phyloP scores from a whole-genome alignment of 2,113 vertebrate genomes.

The Bungarus multicinctus region DNA sequence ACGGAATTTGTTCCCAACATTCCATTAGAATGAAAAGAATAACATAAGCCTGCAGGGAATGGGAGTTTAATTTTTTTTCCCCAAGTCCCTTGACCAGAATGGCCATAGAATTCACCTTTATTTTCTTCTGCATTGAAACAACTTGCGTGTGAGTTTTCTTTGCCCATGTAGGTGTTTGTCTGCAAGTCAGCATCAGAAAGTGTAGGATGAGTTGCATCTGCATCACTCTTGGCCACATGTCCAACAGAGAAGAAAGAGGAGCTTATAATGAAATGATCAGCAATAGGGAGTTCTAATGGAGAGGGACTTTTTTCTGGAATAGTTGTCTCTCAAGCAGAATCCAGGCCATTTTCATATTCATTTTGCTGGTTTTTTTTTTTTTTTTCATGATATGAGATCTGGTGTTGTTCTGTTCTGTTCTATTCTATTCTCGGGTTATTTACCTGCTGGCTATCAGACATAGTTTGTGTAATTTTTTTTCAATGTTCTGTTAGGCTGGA shows the following conservation, averaged over 20 bases:
- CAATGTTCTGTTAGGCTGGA: background rate
- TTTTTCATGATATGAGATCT: background rate
- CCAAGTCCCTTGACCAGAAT: background rate
- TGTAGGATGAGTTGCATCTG: background rate
- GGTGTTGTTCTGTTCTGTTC: background rate
- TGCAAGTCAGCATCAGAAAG: background rate
- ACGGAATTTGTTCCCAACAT: background rate
- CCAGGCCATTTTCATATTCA: background rate
- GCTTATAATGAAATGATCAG: background rate
- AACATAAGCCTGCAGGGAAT: background rate
- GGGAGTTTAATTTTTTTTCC: background rate
- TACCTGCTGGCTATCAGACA: background rate
- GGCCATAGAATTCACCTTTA: background rate
- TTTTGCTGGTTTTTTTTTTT: background rate
- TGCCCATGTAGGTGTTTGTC: background rate
- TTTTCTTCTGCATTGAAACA: background rate
- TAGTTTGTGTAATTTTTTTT: background rate
- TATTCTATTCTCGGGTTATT: background rate
- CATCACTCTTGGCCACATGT: background rate
- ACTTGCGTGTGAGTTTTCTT: background rate
- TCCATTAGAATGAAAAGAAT: background rate
- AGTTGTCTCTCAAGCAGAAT: background rate
- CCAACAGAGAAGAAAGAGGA: background rate
- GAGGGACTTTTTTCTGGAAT: background rate
- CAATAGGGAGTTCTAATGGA: background rate